Base-by-base conservation (phyloP, 1,140 invertebrate species). In the Acromyrmex heyeri region DNA sequence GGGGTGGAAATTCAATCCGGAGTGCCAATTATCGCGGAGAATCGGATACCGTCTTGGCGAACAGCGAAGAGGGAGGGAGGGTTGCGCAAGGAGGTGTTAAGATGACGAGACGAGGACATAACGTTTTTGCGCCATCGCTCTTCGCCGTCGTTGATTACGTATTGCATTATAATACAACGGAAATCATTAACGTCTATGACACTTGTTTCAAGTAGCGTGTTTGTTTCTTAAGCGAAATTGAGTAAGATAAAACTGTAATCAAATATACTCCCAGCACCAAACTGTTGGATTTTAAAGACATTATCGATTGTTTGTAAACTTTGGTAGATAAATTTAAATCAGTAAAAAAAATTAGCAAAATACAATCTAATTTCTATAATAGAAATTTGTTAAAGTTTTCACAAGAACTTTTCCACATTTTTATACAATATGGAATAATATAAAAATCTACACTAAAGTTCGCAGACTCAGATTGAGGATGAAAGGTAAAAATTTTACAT, bases 1-100 rank as follows among this genome's bases (percentile, higher is more conserved):
- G 27, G 55, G n/a, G 67, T 83, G 72, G 85, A 89, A 91, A 91
- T 91, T 91, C 90, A 91, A 91, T 91, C 79, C 83, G 24, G 61
- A 91, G 85, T 91, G 86, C 87, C 90, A 91, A 91, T 91, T 91
- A 91, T 91, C 87, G 87, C 87, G 16, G n/a, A 57, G 87, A 89
- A 91, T 91, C 86, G 90, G 87, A 91, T 90, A 73, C 59, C 69
- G 55, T 69, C 87, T 86, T 62, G 75, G 27, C 44, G 48, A 73
- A 44, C 44, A 38, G 59, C 24, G 18, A 50, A 50, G 48, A 48
- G 3, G 3, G 2, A 5, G 14, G 44, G 69, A 12, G 55, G 14
- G 16, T 53, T 24, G 59, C n/a, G 30, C n/a, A 61, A 72, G 6
- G 21, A 30, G 53, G 72, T 55, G 77, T 24, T 72, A 59, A 61